These are phyloP conservation scores for Holocentrus rufus DNA, from an alignment of 2,797 vertebrate genomes.

Conservation along the genomic window DNA sequence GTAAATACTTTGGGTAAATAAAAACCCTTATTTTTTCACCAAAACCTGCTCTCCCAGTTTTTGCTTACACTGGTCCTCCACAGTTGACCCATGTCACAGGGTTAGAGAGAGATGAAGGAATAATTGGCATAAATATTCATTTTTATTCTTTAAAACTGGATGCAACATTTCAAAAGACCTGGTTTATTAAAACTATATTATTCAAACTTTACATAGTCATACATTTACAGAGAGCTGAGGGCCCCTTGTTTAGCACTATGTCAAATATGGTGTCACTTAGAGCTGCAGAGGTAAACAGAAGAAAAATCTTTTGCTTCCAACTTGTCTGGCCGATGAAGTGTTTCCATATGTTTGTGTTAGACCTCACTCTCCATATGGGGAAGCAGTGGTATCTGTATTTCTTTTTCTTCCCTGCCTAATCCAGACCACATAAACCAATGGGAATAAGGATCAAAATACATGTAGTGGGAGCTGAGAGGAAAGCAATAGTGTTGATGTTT, in stretches of 20 bases:
- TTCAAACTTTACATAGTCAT: no score
- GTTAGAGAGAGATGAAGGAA: neutral
- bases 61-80: no score
- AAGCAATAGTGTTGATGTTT: constrained; percentile 4
- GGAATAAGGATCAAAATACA: neutral
- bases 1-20: no score
- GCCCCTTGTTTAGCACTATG: neutral
- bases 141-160: neutral
- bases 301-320: constrained; percentile 9
- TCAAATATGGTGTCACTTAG: constrained; percentile 1
- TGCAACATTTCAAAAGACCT: no score
- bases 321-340: constrained; percentile 14
- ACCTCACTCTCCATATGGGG: neutral
- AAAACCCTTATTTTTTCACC: no score
- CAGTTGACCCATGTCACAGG: neutral
- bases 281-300: constrained; percentile 7
- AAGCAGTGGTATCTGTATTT: constrained; percentile 8
- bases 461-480: neutral
- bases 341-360: constrained; percentile 42
- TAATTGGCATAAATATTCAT: neutral
- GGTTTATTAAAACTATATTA: no score
- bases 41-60: no score
- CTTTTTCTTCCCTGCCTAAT: constrained; percentile 22
- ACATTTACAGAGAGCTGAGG: neutral
- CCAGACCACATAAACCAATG: constrained; percentile 20